Evolutionary conservation across 2,888 invertebrate species (phyloP).

Genomic region (Patella pellucida): DNA sequence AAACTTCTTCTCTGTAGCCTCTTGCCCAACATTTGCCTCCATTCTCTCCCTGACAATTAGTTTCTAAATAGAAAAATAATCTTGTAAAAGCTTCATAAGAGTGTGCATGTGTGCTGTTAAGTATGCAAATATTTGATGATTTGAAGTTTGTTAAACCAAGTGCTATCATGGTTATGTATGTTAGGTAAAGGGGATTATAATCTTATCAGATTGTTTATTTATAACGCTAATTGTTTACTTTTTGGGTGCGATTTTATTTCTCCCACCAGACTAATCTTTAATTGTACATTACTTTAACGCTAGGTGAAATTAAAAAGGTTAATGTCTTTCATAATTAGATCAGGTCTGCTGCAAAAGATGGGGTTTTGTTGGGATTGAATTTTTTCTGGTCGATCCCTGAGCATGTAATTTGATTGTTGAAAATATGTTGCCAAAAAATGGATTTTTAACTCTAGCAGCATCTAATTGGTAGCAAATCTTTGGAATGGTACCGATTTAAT

Average conservation of each 20-base stretch:
- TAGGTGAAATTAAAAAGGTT: neutral
- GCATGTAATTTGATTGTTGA: too few relatives aligned
- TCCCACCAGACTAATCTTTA: neutral
- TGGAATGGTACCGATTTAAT: too few relatives aligned
- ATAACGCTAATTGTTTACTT: neutral
- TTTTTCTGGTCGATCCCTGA: too few relatives aligned
- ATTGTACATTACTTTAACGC: neutral
- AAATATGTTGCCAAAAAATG: too few relatives aligned
- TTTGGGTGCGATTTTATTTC: neutral
- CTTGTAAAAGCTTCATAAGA: neutral
- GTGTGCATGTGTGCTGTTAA: neutral
- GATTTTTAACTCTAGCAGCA: too few relatives aligned
- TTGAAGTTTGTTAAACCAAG: neutral
- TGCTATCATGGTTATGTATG: neutral
- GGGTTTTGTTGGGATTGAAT: too few relatives aligned
- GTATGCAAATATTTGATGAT: neutral
- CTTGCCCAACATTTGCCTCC: neutral
- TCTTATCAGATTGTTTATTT: neutral
- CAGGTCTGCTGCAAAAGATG: neutral
- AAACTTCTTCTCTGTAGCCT: neutral
- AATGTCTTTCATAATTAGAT: constrained; percentile 2
- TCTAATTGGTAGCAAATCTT: too few relatives aligned
- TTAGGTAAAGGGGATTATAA: neutral
- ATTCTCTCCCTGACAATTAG: neutral
- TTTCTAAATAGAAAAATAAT: constrained; percentile 9